Evolutionary conservation across 2,888 invertebrate genomes (phyloP), one percentile per base, ranked within the genome.

Genomic region (Erpobdella octoculata): DNA sequence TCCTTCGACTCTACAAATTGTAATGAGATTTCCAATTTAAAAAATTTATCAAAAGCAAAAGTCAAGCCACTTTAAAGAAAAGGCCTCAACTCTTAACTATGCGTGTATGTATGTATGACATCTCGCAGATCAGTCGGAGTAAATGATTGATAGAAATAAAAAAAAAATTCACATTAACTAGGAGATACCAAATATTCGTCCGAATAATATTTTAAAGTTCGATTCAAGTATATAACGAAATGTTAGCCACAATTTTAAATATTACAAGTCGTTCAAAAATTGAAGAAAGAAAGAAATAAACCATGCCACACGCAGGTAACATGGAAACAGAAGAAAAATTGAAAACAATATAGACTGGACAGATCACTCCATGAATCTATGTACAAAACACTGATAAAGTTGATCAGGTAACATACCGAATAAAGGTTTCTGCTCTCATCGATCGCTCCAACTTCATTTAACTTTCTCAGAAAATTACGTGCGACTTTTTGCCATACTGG

Each of bases 11-110:
- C n/a, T n/a, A n/a, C n/a, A n/a, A n/a, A n/a, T n/a, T n/a, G n/a
- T n/a, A n/a, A n/a, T n/a, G 53, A 53, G 53, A 53, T 53, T 28
- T 53, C 53, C 53, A 53, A 21, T 53, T n/a, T n/a, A n/a, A 53
- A 53, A 53, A 53, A 53, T 53, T 53, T 28, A 53, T 53, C 53
- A 53, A 53, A 53, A 53, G 53, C 53, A 53, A 53, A 53, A 53
- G 53, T 53, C 53, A 53, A 53, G 53, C 53, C 53, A 53, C 53
- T 53, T 53, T 53, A 53, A 53, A 53, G 21, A 25, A 53, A 53
- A 53, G 53, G 53, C 53, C 53, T 28, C 53, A 53, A 9, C 53
- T 53, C 53, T 53, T 53, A 53, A n/a, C 28, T 53, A 53, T 9
- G 53, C 46, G 46, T n/a, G 46, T n/a, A 18, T 18, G 21, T 21